Evolutionary conservation across 2,888 invertebrate species (phyloP), one percentile per base, ranked within the genome.

Genomic region (Cancer borealis): DNA sequence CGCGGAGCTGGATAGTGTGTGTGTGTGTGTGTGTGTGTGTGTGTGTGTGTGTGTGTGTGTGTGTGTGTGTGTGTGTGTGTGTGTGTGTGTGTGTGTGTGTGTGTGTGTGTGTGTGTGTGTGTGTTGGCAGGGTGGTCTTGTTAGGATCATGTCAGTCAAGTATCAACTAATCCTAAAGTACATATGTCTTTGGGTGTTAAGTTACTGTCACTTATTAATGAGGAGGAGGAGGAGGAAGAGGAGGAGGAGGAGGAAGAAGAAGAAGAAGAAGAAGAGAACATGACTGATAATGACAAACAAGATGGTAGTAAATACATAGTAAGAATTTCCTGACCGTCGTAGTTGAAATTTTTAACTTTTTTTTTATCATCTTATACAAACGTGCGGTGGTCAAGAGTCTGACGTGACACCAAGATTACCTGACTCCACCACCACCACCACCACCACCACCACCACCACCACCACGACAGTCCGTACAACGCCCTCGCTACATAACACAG

Each of bases 51-150:
- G 49, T 49, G 49, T 49, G 49, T 49, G 87, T 87, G 87, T 39
- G 87, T 87, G 87, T 87, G 49, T 49, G 49, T 49, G 49, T 49
- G 49, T 49, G 49, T 49, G 66, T 66, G 88, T 88, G 88, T 45
- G 88, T 88, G 88, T 88, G 88, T 45, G 88, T 88, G 88, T 88
- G 88, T 88, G 88, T 88, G 88, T 88, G 88, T 88, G 88, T 88
- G 88, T 88, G 88, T 46, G 88, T 88, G 88, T 88, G 88, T 88
- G 79, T 79, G 79, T 79, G 79, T 79, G 79, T 79, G 30, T 30
- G 30, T 79, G 79, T n/a, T n/a, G n/a, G n/a, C n/a, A n/a, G n/a
- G n/a, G n/a, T n/a, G n/a, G n/a, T n/a, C n/a, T n/a, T n/a, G n/a
- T n/a, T n/a, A n/a, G n/a, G n/a, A n/a, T n/a, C n/a, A 26, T 79